Evolutionary conservation across 2,113 vertebrate species (phyloP).

Genomic region (Nesogale talazaci): DNA sequence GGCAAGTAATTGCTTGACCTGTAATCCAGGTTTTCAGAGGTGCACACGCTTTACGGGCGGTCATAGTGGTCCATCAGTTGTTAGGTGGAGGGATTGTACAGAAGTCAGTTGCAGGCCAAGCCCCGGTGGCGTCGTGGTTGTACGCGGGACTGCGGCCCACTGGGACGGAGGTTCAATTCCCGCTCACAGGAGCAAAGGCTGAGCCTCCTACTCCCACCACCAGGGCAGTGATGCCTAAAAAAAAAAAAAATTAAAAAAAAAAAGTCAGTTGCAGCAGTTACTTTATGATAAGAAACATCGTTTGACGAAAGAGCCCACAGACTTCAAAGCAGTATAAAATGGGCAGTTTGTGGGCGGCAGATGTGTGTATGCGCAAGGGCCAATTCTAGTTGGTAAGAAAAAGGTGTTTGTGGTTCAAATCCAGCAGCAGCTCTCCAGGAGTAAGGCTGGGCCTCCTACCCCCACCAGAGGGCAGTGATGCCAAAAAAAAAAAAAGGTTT

Average conservation of each 20-base stretch:
- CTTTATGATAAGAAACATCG: constrained; percentile 27
- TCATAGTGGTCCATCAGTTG: not conserved
- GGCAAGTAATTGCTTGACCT: not conserved
- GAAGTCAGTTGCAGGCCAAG: constrained; percentile 4
- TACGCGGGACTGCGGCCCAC: no score
- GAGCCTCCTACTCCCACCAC: no score
- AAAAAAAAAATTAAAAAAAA: no score
- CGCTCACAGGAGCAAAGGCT: no score
- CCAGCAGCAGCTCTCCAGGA: no score
- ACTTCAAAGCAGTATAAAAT: not conserved
- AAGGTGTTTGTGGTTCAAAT: no score
- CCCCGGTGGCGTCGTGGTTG: no score
- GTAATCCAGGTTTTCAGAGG: constrained; percentile 40
- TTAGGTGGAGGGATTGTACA: not conserved
- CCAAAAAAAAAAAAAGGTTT: constrained; percentile 15
- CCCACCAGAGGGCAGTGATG: no score
- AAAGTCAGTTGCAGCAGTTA: not conserved
- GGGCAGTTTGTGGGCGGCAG: not conserved
- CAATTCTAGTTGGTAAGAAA: not conserved
- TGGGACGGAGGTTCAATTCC: no score
- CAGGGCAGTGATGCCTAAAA: no score
- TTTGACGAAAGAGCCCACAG: constrained; percentile 2
- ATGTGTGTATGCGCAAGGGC: constrained; percentile 4
- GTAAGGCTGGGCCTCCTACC: no score
- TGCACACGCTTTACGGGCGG: not conserved